Evolutionary conservation across 2,888 invertebrate species (phyloP), one percentile per base, ranked within the genome.

Genomic region (Heliconius ethilla): DNA sequence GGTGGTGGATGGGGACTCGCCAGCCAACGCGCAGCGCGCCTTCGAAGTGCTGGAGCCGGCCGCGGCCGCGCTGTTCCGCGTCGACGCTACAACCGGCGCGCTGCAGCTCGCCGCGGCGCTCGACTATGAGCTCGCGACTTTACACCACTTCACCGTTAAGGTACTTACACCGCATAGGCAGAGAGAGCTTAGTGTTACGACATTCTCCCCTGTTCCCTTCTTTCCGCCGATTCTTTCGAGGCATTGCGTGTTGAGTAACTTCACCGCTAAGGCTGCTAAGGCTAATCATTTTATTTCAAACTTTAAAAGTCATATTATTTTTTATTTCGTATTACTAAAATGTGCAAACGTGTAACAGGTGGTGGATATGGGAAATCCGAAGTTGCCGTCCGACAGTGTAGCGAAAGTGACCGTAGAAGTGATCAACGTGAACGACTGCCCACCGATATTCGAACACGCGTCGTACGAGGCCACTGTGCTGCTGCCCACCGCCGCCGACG

Each of bases 1-100:
- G 84, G 98, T 98, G 0, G 94, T 94, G 78, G 99, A 99, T 91
- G 96, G 94, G 2, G 99, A 99, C 94, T 97, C 97, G 65, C 97
- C 98, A 86, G 95, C 97, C 73, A 97, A 99, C 93, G 97, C 97
- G 40, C 95, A 97, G 83, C 95, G 99, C 79, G 96, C 97, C 84
- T 99, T 97, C 91, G 97, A 97, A 88, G 97, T 99, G 82, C 95
- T 97, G 77, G 98, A 98, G 89, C 96, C 96, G 76, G 92, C 96
- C 80, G 97, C 98, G 2, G 95, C 97, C 81, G 95, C 96, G 83
- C 96, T 96, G 87, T 99, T 99, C 91, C 96, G 96, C 87, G 96
- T 99, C 81, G 98, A 98, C 90, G 96, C 97, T 70, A 97, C 96
- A 83, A 98, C 98, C 6, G 98, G 98, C 76, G 98, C 98, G 65